Percentiles rank a stretch among this genome's conserved stretches.
Conservation (phyloP, 2,888 invertebrate species). For the Sceliomorpha sp. region DNA sequence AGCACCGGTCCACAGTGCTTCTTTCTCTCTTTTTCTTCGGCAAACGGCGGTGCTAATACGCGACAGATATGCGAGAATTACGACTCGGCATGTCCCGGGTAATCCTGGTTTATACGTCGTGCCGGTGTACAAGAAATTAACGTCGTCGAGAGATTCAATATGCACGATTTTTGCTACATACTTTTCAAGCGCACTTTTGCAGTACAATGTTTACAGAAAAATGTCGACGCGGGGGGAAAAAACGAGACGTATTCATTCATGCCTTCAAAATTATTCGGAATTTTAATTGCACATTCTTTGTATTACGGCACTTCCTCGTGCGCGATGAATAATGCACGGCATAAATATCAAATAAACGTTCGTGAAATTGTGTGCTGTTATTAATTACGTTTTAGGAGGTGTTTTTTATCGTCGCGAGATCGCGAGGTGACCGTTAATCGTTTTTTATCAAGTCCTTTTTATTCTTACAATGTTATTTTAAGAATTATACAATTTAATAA, state of each 20-base stretch:
- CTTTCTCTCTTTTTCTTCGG: constrained; percentile 31
- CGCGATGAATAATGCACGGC: no score
- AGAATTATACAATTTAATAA: no score
- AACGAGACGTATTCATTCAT: not conserved
- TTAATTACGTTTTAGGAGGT: no score
- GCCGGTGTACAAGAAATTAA: constrained; percentile 47
- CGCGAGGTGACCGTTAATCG: no score
- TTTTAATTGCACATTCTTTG: no score
- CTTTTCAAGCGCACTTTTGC: not conserved
- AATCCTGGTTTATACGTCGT: constrained; percentile 54
- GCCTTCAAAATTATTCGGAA: not conserved
- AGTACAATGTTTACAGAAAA: not conserved
- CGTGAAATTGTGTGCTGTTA: no score
- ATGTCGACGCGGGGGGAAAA: not conserved
- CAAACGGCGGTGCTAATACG: constrained; percentile 53
- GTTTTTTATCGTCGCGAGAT: no score
- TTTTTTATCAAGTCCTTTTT: no score
- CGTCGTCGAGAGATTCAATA: constrained; percentile 28
- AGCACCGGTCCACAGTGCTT: constrained; percentile 49
- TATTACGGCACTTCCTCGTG: no score
- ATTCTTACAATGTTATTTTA: no score
- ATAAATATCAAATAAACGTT: no score
- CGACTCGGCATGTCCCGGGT: constrained; percentile 46
- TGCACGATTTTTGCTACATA: constrained; percentile 25
- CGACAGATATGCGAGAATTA: constrained; percentile 55